Conservation (phyloP, 1,140 invertebrate genomes). For the Dendrolimus kikuchii region DNA sequence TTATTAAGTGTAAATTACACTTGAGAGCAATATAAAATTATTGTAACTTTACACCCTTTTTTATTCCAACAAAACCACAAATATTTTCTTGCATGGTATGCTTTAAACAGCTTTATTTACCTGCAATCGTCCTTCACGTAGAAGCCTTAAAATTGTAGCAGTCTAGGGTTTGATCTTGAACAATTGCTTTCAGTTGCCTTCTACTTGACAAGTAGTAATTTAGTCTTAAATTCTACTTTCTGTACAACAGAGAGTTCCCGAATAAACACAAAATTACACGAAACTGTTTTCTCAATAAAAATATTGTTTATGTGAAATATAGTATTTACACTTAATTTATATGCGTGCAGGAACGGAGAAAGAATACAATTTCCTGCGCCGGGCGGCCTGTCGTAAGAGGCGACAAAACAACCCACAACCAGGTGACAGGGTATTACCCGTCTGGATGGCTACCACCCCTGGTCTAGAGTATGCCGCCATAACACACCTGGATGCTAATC, state of each 20-base stretch:
- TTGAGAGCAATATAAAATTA: neutral
- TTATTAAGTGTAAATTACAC: neutral
- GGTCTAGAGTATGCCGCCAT: no score
- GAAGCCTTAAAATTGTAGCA: constrained; percentile 47
- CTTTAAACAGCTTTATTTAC: constrained; percentile 14
- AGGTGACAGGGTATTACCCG: no score
- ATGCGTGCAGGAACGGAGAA: no score
- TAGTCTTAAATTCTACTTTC: no score
- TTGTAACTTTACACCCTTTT: neutral
- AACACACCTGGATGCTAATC: no score
- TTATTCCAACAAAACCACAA: constrained; percentile 24
- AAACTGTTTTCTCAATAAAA: constrained; percentile 20
- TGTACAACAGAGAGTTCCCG: no score
- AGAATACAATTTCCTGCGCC: no score
- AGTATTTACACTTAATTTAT: no score
- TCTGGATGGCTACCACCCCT: no score
- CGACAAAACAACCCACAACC: no score
- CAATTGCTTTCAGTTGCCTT: constrained; percentile 46
- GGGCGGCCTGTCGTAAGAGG: no score
- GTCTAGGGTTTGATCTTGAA: constrained; percentile 32
- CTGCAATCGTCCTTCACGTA: constrained; percentile 24
- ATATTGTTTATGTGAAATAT: constrained; percentile 24
- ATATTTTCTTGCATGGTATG: constrained; percentile 11
- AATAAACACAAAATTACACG: neutral
- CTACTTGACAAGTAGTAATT: neutral